Evolutionary conservation across 2,888 invertebrate species (phyloP), one percentile per base, ranked within the genome.

Genomic region (Idaea aversata): DNA sequence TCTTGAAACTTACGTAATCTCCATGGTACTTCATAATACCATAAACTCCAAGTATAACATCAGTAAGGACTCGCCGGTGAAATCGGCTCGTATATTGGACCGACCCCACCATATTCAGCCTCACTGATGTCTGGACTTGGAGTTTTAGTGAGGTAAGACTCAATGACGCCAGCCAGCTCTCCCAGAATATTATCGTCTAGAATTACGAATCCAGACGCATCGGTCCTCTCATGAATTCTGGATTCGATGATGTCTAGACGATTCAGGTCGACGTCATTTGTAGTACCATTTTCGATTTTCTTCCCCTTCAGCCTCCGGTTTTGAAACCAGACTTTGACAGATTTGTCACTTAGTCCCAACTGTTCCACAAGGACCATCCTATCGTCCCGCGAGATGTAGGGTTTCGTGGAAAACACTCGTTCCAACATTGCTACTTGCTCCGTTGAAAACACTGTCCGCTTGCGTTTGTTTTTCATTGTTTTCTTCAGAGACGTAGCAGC

Each of bases 271-370:
- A 69, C 60, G 66, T 65, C 66, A 0, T 59, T 62, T 61, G 65
- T 65, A 34, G 63, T 38, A 60, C 61, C 65, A 47, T 67, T 67
- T 61, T 71, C 83, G 63, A 93, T 93, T 75, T 94, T 95, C 77
- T 95, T 95, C 71, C 80, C 86, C 72, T 95, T 95, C 94, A 96
- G 95, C 0, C 96, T 86, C 0, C 96, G 91, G 79, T 96, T 96
- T 79, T 97, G 96, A 79, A 97, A 97, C 96, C 96, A 96, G 15
- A 96, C 95, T 84, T 96, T 96, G 59, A 97, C 95, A 75, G 96
- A 95, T 63, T 95, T 89, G 76, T 97, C 96, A 7, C 94, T 93
- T 0, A 97, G 87, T 65, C 91, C 89, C 0, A 96, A 87, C 5
- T 87, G 79, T 0, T 94, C 83, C 0, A 95, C 95, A 81, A 97